Evolutionary conservation across 1,140 invertebrate genomes (phyloP), one percentile per base, ranked within the genome.

Genomic region (Adoxophyes honmai): DNA sequence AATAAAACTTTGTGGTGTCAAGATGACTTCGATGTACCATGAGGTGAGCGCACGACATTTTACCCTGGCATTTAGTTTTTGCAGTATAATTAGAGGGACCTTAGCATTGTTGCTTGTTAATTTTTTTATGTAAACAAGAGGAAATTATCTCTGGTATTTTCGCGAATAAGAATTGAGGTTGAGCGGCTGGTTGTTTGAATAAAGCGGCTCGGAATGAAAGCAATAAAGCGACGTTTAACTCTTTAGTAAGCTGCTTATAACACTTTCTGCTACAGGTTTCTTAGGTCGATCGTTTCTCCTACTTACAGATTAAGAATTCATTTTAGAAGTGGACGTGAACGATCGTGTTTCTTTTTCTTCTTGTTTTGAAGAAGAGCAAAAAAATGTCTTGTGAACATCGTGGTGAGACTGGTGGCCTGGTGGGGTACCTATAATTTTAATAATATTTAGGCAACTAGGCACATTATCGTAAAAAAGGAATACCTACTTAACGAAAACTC

Each of bases 11-110:
- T 68, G 69, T 68, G 64, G 59, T 72, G 55, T 51, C 59, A 61
- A 78, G 52, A 86, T 86, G 83, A 85, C 78, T 73, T 82, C 83
- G 71, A 48, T 85, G 59, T 86, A 86, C 71, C 66, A 77, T 68
- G 81, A 86, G 81, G 83, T 85, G 75, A 86, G 84, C 83, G 78
- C 68, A 70, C 75, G 78, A 75, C 75, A 80, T 85, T 83, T 82
- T 66, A 57, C 54, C 59, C 52, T 83, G 80, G 65, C 78, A 80
- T 80, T 82, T 80, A 73, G 71, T 79, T 81, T 82, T 81, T 81
- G 78, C 75, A 62, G 72, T 76, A 75, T n/a, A 76, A 69, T 76
- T 58, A 54, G 35, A 44, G 51, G 58, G 54, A 55, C 57, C 57
- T 52, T 60, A 55, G 37, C 52, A 52, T 52, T 34, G 42, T 48